Evolutionary conservation across 2,797 vertebrate genomes (phyloP).

Genomic region (Amblyraja radiata): DNA sequence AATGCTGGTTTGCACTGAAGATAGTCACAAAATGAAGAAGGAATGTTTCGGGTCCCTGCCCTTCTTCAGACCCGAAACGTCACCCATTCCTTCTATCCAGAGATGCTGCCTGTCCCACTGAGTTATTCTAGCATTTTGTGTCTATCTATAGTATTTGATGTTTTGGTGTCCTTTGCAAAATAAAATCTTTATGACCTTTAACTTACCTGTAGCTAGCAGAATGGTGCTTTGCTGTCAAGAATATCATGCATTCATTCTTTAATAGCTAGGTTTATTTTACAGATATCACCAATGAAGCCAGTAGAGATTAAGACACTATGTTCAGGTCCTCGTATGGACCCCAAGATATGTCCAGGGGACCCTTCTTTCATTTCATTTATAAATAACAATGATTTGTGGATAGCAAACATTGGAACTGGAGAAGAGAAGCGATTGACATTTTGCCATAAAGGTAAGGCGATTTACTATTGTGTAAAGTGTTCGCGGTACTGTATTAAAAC

Average conservation of each 20-base stretch:
- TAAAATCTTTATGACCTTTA: background rate
- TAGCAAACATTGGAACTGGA: slow-evolving; percentile 79
- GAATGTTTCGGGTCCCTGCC: too few species aligned
- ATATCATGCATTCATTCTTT: background rate
- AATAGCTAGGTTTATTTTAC: background rate
- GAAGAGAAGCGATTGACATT: slow-evolving; percentile 63
- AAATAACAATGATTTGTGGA: slow-evolving; percentile 91
- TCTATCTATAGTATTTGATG: background rate
- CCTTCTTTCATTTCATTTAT: slow-evolving; percentile 89
- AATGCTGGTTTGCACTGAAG: too few species aligned
- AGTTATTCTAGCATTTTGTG: too few species aligned
- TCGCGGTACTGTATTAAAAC: background rate
- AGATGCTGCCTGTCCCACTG: too few species aligned
- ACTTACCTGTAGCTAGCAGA: too few species aligned
- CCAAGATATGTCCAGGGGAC: slow-evolving; percentile 86
- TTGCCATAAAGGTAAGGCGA: slow-evolving; percentile 60
- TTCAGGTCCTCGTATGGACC: slow-evolving; percentile 91
- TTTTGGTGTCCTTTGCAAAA: background rate
- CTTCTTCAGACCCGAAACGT: too few species aligned
- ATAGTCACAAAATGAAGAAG: too few species aligned
- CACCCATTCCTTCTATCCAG: too few species aligned
- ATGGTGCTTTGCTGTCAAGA: background rate
- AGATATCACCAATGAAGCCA: slow-evolving; percentile 82
- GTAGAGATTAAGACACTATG: slow-evolving; percentile 92
- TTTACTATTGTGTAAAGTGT: background rate